Conservation (phyloP, 2,113 vertebrate species). For the Nycticebus coucang region DNA sequence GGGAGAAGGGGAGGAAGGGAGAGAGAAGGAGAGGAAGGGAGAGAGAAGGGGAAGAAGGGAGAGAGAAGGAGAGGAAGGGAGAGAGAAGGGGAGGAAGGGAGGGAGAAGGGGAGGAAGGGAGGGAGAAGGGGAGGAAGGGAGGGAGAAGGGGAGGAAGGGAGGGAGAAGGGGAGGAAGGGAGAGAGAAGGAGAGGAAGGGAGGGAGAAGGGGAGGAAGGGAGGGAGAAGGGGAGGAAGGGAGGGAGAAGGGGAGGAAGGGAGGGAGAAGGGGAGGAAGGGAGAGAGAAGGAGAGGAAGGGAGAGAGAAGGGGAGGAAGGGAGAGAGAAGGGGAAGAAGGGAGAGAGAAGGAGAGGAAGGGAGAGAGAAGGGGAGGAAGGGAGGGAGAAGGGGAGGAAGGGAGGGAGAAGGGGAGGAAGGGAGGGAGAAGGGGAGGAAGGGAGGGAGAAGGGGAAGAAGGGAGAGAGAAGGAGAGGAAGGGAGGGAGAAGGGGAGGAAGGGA, state of each 20-base stretch:
- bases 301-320: background rate
- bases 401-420: background rate
- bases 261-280: background rate
- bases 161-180: no score
- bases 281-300: background rate
- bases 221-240: no score
- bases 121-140: background rate
- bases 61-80: background rate
- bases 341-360: background rate
- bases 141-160: background rate
- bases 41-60: background rate
- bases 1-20: background rate
- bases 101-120: no score
- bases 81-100: background rate
- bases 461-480: background rate
- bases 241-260: background rate
- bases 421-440: background rate
- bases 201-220: background rate
- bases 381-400: background rate
- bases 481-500: background rate
- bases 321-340: no score
- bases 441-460: no score
- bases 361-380: background rate
- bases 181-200: background rate
- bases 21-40: background rate